Percentiles rank a stretch among this genome's conserved stretches.
Evolutionary conservation across 2,888 invertebrate genomes (phyloP).

Genomic region (Drosophila hamatofila): DNA sequence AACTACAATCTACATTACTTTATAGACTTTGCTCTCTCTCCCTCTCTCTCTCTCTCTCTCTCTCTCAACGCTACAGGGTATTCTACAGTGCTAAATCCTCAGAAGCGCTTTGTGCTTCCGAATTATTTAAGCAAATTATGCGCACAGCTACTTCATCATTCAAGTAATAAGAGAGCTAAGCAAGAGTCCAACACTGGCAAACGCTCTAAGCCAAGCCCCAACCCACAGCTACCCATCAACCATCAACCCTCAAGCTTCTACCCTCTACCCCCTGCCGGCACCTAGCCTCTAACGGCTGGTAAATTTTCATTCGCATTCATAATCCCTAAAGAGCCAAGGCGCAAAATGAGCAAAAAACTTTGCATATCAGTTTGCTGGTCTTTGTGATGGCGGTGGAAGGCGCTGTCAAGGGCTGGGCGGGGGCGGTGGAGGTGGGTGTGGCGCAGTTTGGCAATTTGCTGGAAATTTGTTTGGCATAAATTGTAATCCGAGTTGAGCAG

Average conservation of each 20-base stretch:
- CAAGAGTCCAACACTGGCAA: slow-evolving; percentile 5
- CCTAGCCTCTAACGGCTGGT: slow-evolving; percentile 27
- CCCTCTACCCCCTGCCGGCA: neutral
- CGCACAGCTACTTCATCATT: slow-evolving; percentile 57
- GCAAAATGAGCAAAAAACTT: slow-evolving; percentile 64
- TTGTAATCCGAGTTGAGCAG: slow-evolving; percentile 72
- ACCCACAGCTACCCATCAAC: neutral
- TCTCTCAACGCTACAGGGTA: neutral
- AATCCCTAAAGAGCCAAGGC: slow-evolving; percentile 67
- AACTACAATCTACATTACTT: neutral
- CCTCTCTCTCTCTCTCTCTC: too few species aligned
- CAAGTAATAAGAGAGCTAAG: slow-evolving; percentile 21
- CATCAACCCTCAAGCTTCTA: too few species aligned
- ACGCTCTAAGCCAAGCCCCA: neutral
- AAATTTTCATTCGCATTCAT: slow-evolving; percentile 73
- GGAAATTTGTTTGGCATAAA: slow-evolving; percentile 61
- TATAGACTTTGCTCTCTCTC: too few species aligned
- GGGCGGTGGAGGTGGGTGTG: too few species aligned
- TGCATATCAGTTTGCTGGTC: slow-evolving; percentile 49
- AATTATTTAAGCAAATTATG: slow-evolving; percentile 78
- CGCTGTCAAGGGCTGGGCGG: neutral
- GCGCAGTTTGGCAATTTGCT: slow-evolving; percentile 46
- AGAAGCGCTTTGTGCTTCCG: slow-evolving; percentile 53
- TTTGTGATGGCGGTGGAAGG: neutral
- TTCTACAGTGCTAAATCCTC: neutral